Conservation (phyloP, 2,888 invertebrate genomes). For the Drosophila phalerata region DNA sequence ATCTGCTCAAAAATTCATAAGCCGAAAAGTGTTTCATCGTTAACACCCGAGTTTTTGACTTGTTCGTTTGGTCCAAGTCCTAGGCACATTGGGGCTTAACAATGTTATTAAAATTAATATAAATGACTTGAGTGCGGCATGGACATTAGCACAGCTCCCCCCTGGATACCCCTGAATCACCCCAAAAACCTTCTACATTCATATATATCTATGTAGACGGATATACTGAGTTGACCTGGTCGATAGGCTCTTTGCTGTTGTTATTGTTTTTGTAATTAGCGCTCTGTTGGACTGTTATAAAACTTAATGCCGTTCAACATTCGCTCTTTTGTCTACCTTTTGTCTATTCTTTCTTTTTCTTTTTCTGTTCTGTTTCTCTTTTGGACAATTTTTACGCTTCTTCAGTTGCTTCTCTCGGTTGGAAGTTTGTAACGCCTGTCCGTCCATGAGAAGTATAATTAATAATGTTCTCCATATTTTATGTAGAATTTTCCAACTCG, state of each 20-base stretch:
- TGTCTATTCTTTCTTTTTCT: conserved; percentile 11
- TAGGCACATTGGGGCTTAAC: conserved; percentile 64
- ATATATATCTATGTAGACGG: neutral
- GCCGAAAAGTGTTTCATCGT: conserved; percentile 76
- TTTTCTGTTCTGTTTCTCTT: conserved; percentile 2
- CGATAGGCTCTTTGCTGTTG: conserved; percentile 49
- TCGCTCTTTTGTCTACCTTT: conserved; percentile 1
- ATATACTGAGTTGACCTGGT: conserved; percentile 1
- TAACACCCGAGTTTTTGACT: conserved; percentile 60
- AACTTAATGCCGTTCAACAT: conserved; percentile 52
- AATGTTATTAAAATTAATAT: conserved; percentile 83
- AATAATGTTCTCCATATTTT: conserved; percentile 57
- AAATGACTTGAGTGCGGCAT: conserved; percentile 66
- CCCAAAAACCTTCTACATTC: conserved; percentile 1
- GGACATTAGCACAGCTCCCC: conserved; percentile 40
- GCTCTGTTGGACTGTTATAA: conserved; percentile 24
- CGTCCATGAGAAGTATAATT: conserved; percentile 51
- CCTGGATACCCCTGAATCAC: conserved; percentile 4
- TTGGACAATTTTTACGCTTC: conserved; percentile 51
- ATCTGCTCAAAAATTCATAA: conserved; percentile 72
- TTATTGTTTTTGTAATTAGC: conserved; percentile 72
- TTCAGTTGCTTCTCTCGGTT: conserved; percentile 54
- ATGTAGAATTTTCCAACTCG: conserved; percentile 27
- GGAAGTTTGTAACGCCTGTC: conserved; percentile 57
- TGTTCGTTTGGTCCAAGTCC: conserved; percentile 32